These are phyloP conservation scores for Stegodyphus dumicola DNA, from an alignment of 1,140 invertebrate genomes.

Conservation along the genomic window DNA sequence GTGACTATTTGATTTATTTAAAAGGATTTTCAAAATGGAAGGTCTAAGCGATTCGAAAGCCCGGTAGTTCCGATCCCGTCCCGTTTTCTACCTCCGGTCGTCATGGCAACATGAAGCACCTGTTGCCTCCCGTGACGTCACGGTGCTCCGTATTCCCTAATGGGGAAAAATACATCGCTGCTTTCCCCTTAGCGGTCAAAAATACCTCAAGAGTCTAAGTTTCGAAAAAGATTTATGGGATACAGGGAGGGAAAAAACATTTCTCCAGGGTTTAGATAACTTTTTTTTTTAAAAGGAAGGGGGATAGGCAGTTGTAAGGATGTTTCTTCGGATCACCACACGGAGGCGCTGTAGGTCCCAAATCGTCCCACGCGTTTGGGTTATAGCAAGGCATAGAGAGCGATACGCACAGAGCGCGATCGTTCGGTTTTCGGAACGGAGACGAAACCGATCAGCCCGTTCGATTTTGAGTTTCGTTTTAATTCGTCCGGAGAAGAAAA, in stretches of 20 bases:
- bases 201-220: background rate
- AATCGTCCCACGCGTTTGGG: background rate
- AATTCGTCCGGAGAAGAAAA: too few relatives aligned
- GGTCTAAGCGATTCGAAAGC: background rate
- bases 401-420: slow-evolving; percentile 8
- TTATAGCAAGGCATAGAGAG: background rate
- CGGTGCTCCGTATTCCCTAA: background rate
- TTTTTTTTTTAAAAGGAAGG: too few relatives aligned
- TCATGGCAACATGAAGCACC: slow-evolving; percentile 26
- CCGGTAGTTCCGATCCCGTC: background rate
- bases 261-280: background rate
- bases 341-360: background rate
- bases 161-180: background rate
- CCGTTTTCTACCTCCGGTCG: background rate
- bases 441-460: too few relatives aligned
- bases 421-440: slow-evolving; percentile 20
- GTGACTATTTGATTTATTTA: background rate
- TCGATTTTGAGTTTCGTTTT: too few relatives aligned
- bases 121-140: slow-evolving; percentile 39
- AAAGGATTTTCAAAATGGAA: background rate
- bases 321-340: background rate
- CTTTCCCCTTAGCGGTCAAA: background rate
- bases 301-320: too few relatives aligned
- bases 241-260: background rate
- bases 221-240: background rate